Evolutionary conservation across 2,888 invertebrate species (phyloP), one percentile per base, ranked within the genome.

Genomic region (Phaonia tiefii): DNA sequence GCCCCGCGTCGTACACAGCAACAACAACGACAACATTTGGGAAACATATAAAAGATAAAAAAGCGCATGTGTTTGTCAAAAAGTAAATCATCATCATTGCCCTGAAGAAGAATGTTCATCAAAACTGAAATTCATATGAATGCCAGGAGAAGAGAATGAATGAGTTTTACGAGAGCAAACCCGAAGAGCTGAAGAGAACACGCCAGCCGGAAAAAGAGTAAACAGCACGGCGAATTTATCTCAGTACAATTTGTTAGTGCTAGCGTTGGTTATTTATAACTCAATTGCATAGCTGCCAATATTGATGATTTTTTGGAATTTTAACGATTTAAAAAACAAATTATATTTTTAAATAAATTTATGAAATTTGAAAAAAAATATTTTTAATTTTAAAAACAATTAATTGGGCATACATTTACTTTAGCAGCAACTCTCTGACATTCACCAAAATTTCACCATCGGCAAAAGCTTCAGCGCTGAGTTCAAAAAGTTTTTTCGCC

Each of bases 151-250:
- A 39, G 26, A 58, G 2, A 25, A n/a, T 4, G n/a, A 56, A 26
- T 4, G n/a, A 56, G 56, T 26, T 5, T 3, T n/a, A 31, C 0
- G 37, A 20, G 11, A 5, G 20, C 31, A 11, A 0, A n/a, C n/a
- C n/a, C n/a, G n/a, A 1, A 17, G 42, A 11, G 4, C 8, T 4
- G 1, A 22, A 25, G 25, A 25, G 25, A 3, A 22, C 51, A 51
- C 17, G 17, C 2, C 22, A 7, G 4, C 17, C 11, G 39, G 17
- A 10, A 26, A 37, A 20, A 60, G 63, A 42, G 63, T 5, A 11
- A 0, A 10, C n/a, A 39, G 10, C 42, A 31, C 83, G 82, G 84
- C 84, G 84, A 84, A 85, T 83, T 84, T 70, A 78, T 60, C 65
- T 71, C 22, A 3, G 13, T n/a, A 31, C n/a, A n/a, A 3, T 4